Percentiles rank a stretch among this genome's conserved stretches.
phyloP scores from a whole-genome alignment of 2,888 invertebrate species.

The Cynaeus angustus region DNA sequence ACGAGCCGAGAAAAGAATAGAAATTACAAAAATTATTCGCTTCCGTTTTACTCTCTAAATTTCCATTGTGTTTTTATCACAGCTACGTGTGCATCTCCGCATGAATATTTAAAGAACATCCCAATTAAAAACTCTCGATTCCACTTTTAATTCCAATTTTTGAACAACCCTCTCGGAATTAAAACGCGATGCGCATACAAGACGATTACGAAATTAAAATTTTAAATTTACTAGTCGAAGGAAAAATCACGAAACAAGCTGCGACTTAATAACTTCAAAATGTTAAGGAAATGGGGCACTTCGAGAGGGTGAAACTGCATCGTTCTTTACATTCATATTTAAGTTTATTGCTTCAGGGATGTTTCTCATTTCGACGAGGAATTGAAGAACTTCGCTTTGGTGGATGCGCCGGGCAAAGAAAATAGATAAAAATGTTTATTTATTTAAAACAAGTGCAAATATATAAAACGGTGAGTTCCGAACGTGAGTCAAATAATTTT shows the following conservation, averaged over 20 bases:
- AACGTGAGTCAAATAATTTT: too few relatives aligned
- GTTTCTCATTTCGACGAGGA: conserved; percentile 5
- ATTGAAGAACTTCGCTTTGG: not conserved
- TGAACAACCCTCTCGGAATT: conserved; percentile 16
- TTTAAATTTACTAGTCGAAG: conserved; percentile 30
- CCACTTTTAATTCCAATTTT: conserved; percentile 15
- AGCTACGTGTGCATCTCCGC: conserved; percentile 13
- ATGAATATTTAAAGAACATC: conserved; percentile 23
- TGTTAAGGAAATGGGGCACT: conserved; percentile 20
- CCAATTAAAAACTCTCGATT: conserved; percentile 28
- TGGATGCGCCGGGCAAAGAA: not conserved
- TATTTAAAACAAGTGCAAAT: too few relatives aligned
- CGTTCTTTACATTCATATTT: conserved; percentile 25
- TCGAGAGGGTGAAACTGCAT: conserved; percentile 19
- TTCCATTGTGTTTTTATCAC: conserved; percentile 8
- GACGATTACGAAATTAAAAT: conserved; percentile 34
- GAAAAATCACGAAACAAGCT: conserved; percentile 33
- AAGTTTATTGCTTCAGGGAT: not conserved
- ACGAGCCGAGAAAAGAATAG: not conserved
- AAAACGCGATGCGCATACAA: conserved; percentile 29
- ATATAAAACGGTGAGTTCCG: too few relatives aligned
- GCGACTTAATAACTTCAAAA: conserved; percentile 25
- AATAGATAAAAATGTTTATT: too few relatives aligned
- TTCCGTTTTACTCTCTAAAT: not conserved
- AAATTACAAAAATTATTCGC: not conserved